Base-by-base conservation (phyloP, 1,140 invertebrate species). In the Cydia strobilella region DNA sequence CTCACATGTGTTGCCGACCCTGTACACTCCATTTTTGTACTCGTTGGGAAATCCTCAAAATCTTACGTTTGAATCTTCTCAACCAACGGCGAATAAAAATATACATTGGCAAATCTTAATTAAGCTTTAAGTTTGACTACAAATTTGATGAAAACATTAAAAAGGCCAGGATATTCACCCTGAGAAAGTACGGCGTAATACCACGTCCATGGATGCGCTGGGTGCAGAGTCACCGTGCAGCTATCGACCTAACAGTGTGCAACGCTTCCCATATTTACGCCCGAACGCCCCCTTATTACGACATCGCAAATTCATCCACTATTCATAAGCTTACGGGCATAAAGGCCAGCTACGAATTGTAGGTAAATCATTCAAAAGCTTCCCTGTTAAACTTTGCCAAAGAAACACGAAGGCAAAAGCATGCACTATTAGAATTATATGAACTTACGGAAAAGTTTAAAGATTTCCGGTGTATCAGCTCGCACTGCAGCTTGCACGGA, bases 181-280 rank as follows among this genome's bases (percentile, higher is more conserved):
- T 59, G 7, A 18, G 6, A 59, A 59, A 59, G 54, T 59, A 59
- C 18, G 9, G 54, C 18, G 54, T 59, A 59, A 59, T 59, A 59
- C 54, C 20, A 59, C 9, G 54, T 18, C n/a, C 15, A 23, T 10
- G n/a, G n/a, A 7, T 35, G 65, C 27, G n/a, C 31, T 31, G 15
- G 13, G 13, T 69, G 63, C 65, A 31, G 63, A 13, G 35, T 39
- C 35, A 15, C 31, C 1, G 31, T 35, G 31, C 65, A 20, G n/a
- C 65, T 35, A 69, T 69, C 65, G 65, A 69, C 65, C 65, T 39
- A 69, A 69, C 65, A 35, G 27, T 27, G 13, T 59, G 27, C 27
- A 42, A 35, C 65, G 31, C 65, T 35, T n/a, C 27, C 65, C 25
- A 18, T 35, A 27, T 31, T 18, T 45, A 45, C 65, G 12, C 65